phyloP scores from a whole-genome alignment of 1,140 invertebrate species.

The Macrostomum lignano region DNA sequence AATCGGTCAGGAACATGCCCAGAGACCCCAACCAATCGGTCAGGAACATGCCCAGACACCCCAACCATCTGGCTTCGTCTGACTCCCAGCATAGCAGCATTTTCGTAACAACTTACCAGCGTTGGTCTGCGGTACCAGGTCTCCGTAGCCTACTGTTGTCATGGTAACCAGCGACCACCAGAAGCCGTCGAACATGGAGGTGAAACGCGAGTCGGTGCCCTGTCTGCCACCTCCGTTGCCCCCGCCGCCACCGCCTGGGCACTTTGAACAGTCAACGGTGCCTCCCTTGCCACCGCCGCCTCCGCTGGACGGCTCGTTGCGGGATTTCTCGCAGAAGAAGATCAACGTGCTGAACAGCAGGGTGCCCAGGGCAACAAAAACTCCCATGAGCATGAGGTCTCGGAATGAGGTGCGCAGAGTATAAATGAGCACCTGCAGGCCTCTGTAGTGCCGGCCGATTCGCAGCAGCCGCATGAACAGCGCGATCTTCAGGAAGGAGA shows the following conservation, averaged over 20 bases:
- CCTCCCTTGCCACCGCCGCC: too few relatives aligned
- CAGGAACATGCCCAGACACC: too few relatives aligned
- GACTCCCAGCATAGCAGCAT: too few relatives aligned
- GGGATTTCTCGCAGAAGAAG: constrained; percentile 94
- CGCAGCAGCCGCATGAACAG: constrained; percentile 29
- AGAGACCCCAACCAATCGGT: too few relatives aligned
- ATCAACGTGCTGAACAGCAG: constrained; percentile 88
- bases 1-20: too few relatives aligned
- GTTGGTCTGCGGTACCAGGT: constrained; percentile 79
- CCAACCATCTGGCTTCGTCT: too few relatives aligned
- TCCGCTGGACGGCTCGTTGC: too few relatives aligned
- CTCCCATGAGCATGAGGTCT: constrained; percentile 93
- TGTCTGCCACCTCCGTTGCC: too few relatives aligned
- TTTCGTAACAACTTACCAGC: constrained; percentile 99
- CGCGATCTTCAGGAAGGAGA: constrained; percentile 27
- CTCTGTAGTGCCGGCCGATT: constrained; percentile 29
- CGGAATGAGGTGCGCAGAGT: constrained; percentile 97
- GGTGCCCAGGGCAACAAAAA: constrained; percentile 85
- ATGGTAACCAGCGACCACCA: constrained; percentile 61
- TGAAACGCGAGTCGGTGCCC: constrained; percentile 67
- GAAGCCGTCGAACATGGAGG: constrained; percentile 49
- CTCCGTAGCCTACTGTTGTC: constrained; percentile 86
- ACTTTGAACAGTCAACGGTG: too few relatives aligned
- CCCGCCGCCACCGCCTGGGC: too few relatives aligned
- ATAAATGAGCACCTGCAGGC: constrained; percentile 34